Conservation (phyloP, 2,113 vertebrate genomes). For the Syngnathoides biaculeatus region DNA sequence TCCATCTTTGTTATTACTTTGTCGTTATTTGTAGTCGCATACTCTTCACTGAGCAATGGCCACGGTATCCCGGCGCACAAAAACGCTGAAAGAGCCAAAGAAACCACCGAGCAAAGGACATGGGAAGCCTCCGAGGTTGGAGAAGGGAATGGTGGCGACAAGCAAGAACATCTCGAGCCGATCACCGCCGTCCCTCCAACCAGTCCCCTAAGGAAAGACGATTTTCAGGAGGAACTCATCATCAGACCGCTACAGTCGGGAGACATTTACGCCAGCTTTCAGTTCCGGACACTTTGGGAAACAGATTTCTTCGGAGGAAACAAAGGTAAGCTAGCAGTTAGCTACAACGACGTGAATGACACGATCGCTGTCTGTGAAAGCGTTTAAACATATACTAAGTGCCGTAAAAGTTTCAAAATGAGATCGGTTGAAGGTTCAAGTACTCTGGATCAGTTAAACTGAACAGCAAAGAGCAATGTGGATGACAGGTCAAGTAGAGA, state of each 20-base stretch:
- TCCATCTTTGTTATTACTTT: conserved; percentile 33
- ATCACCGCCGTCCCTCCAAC: neutral
- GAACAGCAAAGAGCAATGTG: no score
- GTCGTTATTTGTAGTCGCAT: neutral
- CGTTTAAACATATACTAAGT: neutral
- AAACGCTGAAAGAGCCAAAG: neutral
- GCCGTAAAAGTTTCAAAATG: neutral
- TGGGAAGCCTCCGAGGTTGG: conserved; percentile 39
- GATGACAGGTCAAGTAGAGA: no score
- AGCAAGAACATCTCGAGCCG: neutral
- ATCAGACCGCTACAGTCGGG: conserved; percentile 85
- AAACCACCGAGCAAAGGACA: conserved; percentile 28
- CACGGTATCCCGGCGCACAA: neutral
- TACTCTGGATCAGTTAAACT: no score
- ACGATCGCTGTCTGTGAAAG: neutral
- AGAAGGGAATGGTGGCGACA: neutral
- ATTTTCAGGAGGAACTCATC: conserved; percentile 84
- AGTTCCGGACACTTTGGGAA: conserved; percentile 90
- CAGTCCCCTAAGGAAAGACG: conserved; percentile 51
- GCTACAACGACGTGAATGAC: neutral
- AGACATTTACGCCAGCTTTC: conserved; percentile 90
- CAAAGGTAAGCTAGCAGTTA: conserved; percentile 67
- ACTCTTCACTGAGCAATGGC: neutral
- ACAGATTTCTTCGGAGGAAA: conserved; percentile 73
- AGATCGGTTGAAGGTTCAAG: neutral